phyloP scores from a whole-genome alignment of 2,797 vertebrate genomes.

The Hemitrygon akajei region DNA sequence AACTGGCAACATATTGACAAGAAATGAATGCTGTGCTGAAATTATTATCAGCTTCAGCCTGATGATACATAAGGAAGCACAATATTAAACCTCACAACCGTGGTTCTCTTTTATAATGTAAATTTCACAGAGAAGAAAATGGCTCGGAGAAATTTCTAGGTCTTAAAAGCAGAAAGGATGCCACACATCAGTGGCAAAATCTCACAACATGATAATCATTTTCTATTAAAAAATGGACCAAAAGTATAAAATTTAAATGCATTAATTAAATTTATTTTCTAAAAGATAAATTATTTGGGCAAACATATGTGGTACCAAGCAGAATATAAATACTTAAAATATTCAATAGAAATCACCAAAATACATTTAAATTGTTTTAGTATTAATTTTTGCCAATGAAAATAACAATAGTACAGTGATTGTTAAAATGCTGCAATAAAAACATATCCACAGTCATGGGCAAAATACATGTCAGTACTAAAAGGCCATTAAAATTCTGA shows the following conservation, averaged over 20 bases:
- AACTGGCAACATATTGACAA: too few species aligned
- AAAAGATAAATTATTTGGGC: neutral
- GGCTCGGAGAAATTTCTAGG: too few species aligned
- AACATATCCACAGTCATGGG: neutral
- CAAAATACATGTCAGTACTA: neutral
- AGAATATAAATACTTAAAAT: neutral
- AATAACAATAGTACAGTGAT: neutral
- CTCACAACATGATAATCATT: neutral
- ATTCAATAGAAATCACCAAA: neutral
- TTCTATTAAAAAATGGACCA: neutral
- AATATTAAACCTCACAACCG: too few species aligned
- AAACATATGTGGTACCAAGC: neutral
- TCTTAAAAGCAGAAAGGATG: neutral
- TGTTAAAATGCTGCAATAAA: neutral
- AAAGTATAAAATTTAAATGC: neutral
- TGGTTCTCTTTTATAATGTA: too few species aligned
- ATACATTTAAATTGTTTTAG: neutral
- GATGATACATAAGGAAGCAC: too few species aligned
- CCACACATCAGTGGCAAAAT: neutral
- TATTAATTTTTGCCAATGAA: neutral
- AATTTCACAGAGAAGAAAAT: too few species aligned
- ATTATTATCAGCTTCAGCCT: too few species aligned
- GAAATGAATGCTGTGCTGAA: too few species aligned
- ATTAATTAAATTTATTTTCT: too few species aligned
- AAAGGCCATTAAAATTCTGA: neutral